Evolutionary conservation across 1,140 invertebrate genomes (phyloP), one percentile per base, ranked within the genome.

Genomic region (Dolichoris vasculosae): DNA sequence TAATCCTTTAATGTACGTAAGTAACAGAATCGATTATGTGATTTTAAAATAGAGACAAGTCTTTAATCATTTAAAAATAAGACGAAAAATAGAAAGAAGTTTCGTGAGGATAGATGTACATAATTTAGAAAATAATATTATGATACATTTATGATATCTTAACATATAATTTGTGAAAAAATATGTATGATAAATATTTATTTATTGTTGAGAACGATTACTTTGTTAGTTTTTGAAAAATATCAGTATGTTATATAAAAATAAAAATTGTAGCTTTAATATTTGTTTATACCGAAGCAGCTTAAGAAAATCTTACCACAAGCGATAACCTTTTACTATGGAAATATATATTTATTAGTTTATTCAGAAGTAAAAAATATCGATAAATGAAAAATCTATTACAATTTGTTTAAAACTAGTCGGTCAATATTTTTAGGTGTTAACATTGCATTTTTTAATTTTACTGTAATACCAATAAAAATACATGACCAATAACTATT

Each of bases 1-100:
- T 59, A 84, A 79, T 35, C 83, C 76, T 79, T 84, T 84, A 35
- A 26, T 38, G 23, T 48, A 59, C 82, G 20, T 17, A 59, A 79
- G 26, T 32, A 48, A 32, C 30, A 59, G 20, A 59, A 84, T 84
- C 77, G 26, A 84, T 84, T 76, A 71, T 43, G 32, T 0, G 20
- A 13, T 48, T 69, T n/a, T 17, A 46, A 23, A 40, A 43, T 15
- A 79, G 71, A 79, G 40, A 26, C 30, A 71, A 79, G 35, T 43
- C 76, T 43, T 84, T 84, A 51, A 73, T 79, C 59, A 59, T 73
- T 75, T 2, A 13, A 11, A 75, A 51, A 77, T 67, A 23, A 4
- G 64, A 6, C 67, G 2, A 20, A 30, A 64, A 30, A 15, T 2
- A 38, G 59, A 40, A 23, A 23, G 9, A 7, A 63, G 9, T 35